These are phyloP conservation scores for Drosophila fuyamai DNA, from an alignment of 1,140 invertebrate genomes.

Conservation along the genomic window DNA sequence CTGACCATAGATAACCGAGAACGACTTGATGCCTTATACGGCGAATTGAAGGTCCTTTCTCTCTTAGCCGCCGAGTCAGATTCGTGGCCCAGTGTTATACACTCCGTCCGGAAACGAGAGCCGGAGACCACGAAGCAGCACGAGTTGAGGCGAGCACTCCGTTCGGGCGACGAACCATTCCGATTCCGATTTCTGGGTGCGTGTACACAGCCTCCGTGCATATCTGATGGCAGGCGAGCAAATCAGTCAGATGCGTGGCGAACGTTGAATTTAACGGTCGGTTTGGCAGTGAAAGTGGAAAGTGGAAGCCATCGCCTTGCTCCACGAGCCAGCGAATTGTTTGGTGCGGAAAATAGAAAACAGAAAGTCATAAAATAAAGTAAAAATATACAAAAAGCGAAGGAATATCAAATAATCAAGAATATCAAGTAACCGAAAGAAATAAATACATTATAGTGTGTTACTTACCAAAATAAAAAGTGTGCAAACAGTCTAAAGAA, in stretches of 20 bases:
- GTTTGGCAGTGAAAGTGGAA: slow-evolving; percentile 77
- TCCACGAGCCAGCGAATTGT: slow-evolving; percentile 14
- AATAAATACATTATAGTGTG: background rate
- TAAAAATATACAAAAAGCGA: slow-evolving; percentile 12
- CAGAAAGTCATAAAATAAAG: slow-evolving; percentile 18
- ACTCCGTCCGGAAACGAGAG: slow-evolving; percentile 17
- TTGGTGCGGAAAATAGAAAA: slow-evolving; percentile 39
- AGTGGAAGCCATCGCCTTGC: slow-evolving; percentile 30
- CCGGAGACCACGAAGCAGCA: slow-evolving; percentile 8
- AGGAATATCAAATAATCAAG: too few species aligned
- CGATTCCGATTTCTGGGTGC: slow-evolving; percentile 45
- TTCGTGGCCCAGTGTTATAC: slow-evolving; percentile 39
- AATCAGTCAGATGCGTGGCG: slow-evolving; percentile 82
- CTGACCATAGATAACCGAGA: slow-evolving; percentile 46
- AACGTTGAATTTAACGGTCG: slow-evolving; percentile 84
- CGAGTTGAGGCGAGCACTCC: slow-evolving; percentile 32
- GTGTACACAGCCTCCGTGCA: slow-evolving; percentile 68
- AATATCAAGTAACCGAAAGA: slow-evolving; percentile 17
- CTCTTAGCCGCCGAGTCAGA: slow-evolving; percentile 38
- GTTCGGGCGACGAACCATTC: slow-evolving; percentile 33
- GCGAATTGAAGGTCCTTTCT: slow-evolving; percentile 22
- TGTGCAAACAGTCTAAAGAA: slow-evolving; percentile 1
- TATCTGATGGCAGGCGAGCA: slow-evolving; percentile 64
- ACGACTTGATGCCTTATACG: slow-evolving; percentile 9
- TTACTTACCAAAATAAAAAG: background rate